phyloP scores from a whole-genome alignment of 2,888 invertebrate species.

The Ommatoiulus sabulosus region DNA sequence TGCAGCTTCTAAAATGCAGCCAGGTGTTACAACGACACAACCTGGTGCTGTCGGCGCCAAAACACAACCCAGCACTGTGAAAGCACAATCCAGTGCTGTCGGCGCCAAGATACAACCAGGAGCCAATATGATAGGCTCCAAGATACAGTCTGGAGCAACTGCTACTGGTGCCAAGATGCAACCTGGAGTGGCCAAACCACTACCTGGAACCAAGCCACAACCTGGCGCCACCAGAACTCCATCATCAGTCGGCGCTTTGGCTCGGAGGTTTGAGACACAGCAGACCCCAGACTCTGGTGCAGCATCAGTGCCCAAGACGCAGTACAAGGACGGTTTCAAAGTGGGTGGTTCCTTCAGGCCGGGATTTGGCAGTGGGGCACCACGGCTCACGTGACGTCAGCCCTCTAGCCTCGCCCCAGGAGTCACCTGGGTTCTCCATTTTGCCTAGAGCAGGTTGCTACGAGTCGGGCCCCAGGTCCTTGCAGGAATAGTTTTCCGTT shows the following conservation, averaged over 20 bases:
- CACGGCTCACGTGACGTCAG: constrained; percentile 22
- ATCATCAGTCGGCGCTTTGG: constrained; percentile 58
- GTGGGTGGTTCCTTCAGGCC: constrained; percentile 15
- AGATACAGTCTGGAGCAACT: not conserved
- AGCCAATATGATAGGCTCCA: not conserved
- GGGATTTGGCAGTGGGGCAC: constrained; percentile 18
- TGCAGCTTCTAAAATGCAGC: not conserved
- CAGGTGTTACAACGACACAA: not conserved
- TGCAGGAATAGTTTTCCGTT: not conserved
- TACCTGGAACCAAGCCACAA: not conserved
- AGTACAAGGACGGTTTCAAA: constrained; percentile 28
- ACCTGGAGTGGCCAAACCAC: not conserved
- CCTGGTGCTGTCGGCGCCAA: not conserved
- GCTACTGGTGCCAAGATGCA: not conserved
- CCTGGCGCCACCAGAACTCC: not conserved
- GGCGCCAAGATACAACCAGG: not conserved
- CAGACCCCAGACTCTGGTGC: not conserved
- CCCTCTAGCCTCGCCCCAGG: not conserved
- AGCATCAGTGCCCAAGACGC: not conserved
- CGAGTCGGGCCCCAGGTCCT: not conserved
- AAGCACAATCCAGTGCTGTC: not conserved
- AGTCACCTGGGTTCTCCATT: not conserved
- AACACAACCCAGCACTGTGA: not conserved
- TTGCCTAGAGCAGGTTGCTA: constrained; percentile 10
- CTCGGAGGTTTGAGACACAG: constrained; percentile 58